A percentile compares a stretch with the other conserved stretches of the same genome.
Evolutionary conservation across 2,797 vertebrate species (phyloP).

Genomic region (Malacoraja senta): DNA sequence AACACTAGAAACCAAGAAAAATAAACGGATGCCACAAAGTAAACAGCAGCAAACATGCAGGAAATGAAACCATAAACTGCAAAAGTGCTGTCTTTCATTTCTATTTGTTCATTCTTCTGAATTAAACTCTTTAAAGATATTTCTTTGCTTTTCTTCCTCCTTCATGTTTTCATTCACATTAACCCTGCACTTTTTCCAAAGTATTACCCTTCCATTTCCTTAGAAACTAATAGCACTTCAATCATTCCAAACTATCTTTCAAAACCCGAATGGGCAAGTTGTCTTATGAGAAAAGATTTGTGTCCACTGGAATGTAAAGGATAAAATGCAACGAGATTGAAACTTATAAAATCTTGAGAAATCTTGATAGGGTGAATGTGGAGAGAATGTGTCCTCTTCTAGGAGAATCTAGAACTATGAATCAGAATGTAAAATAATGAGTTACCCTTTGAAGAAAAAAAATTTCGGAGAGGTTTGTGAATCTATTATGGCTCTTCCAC

Average conservation of each 20-base stretch:
- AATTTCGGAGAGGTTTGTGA: too few species aligned
- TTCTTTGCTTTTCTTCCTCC: not conserved
- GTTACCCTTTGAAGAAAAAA: too few species aligned
- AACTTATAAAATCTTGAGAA: too few species aligned
- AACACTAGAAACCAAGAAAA: slow-evolving; percentile 22
- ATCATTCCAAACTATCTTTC: not conserved
- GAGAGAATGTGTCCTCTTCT: too few species aligned
- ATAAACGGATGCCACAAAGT: not conserved
- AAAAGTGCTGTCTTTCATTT: not conserved
- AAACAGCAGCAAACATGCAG: not conserved
- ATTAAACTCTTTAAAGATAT: not conserved
- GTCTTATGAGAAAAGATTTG: too few species aligned
- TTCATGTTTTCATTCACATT: not conserved
- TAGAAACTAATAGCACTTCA: not conserved
- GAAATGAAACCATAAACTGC: slow-evolving; percentile 11
- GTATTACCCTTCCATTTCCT: not conserved
- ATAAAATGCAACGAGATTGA: too few species aligned
- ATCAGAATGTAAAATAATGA: too few species aligned
- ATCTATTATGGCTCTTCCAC: too few species aligned
- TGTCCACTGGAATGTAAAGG: too few species aligned
- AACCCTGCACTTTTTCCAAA: not conserved
- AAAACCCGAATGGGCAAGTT: not conserved
- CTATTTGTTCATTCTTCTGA: not conserved
- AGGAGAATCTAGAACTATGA: too few species aligned
- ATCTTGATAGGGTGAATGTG: too few species aligned